A percentile compares a stretch with the other conserved stretches of the same genome.
These are phyloP conservation scores for Diadophis punctatus DNA, from an alignment of 2,113 vertebrate genomes.

Conservation along the genomic window DNA sequence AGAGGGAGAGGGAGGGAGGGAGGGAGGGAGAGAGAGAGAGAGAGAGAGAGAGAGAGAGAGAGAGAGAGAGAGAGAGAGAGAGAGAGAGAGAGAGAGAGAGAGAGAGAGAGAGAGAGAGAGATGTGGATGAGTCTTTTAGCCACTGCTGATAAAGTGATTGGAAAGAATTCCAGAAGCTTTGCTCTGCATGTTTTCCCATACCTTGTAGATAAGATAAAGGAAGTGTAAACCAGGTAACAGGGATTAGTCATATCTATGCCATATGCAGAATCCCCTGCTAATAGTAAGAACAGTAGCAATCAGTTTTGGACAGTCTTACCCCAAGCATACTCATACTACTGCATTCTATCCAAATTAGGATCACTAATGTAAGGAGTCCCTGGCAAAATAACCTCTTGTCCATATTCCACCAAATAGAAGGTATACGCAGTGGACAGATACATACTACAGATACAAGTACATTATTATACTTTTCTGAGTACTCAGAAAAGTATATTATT, in stretches of 20 bases:
- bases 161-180: background rate
- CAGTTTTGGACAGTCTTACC: background rate
- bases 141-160: background rate
- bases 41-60: too few relatives aligned
- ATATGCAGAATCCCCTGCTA: background rate
- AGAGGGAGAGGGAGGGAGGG: too few relatives aligned
- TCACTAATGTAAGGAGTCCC: background rate
- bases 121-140: background rate
- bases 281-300: background rate
- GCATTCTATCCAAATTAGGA: background rate
- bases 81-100: too few relatives aligned
- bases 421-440: background rate
- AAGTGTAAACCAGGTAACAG: background rate
- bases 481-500: too few relatives aligned
- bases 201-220: background rate
- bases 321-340: background rate
- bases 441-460: background rate
- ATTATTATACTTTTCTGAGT: too few relatives aligned
- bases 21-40: background rate
- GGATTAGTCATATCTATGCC: background rate
- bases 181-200: background rate
- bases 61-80: background rate
- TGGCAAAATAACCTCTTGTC: background rate
- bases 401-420: background rate
- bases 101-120: background rate